Conservation (phyloP, 2,797 vertebrate species). For the Trachurus trachurus region DNA sequence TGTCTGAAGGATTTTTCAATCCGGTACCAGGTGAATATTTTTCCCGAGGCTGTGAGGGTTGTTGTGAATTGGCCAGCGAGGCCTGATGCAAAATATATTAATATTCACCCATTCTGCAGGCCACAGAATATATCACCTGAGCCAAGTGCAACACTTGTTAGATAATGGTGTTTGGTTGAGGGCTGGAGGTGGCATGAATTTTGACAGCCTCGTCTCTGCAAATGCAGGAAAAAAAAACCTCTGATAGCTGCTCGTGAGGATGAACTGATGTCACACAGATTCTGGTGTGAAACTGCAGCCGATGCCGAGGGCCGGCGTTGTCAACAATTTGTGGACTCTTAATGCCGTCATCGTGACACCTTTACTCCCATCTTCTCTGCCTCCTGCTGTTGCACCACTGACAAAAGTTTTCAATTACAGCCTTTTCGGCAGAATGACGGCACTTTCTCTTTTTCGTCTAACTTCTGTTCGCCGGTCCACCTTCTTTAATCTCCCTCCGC, state of each 20-base stretch:
- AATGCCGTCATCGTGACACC: constrained; percentile 8
- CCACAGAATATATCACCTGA: too few relatives aligned
- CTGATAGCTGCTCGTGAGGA: neutral
- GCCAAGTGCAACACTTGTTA: too few relatives aligned
- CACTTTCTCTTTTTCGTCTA: constrained; percentile 23
- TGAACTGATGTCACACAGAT: neutral
- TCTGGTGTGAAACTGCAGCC: neutral
- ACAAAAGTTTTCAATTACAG: constrained; percentile 55
- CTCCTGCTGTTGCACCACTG: constrained; percentile 12
- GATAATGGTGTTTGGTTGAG: too few relatives aligned
- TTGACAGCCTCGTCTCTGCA: too few relatives aligned
- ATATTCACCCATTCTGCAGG: too few relatives aligned
- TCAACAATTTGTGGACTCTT: neutral
- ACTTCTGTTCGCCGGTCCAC: constrained; percentile 12
- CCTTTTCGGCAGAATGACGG: constrained; percentile 33
- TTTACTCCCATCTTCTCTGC: constrained; percentile 10
- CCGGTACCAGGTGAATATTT: too few relatives aligned
- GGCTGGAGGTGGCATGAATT: too few relatives aligned
- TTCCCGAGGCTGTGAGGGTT: too few relatives aligned
- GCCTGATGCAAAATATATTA: too few relatives aligned
- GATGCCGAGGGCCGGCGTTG: neutral
- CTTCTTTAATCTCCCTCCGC: constrained; percentile 21
- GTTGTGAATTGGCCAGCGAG: too few relatives aligned
- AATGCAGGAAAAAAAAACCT: too few relatives aligned
- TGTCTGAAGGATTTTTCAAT: too few relatives aligned